Conservation (phyloP, 2,113 vertebrate genomes). For the Nothoprocta pentlandii region DNA sequence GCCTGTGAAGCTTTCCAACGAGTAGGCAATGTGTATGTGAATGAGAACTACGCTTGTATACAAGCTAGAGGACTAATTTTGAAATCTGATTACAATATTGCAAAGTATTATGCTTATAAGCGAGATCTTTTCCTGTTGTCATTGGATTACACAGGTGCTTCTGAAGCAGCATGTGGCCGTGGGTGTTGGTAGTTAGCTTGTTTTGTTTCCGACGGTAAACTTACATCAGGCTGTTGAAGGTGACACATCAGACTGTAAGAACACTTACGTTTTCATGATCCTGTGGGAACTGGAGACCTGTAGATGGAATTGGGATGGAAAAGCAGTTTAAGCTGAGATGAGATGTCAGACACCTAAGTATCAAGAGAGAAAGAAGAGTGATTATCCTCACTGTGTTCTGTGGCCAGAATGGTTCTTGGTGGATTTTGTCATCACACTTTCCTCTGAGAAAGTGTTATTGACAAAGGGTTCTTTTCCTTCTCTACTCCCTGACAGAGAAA, state of each 20-base stretch:
- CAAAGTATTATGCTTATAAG: not conserved
- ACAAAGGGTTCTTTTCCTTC: not conserved
- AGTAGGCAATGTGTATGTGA: not conserved
- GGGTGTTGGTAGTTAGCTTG: not conserved
- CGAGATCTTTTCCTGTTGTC: not conserved
- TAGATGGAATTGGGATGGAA: not conserved
- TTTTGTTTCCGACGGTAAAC: not conserved
- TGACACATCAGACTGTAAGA: not conserved
- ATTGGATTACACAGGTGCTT: not conserved
- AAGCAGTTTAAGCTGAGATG: not conserved
- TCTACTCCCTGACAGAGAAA: accelerated
- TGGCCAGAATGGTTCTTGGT: not conserved
- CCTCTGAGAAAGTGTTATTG: not conserved
- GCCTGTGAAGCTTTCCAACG: not conserved
- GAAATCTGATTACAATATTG: not conserved
- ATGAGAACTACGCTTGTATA: not conserved
- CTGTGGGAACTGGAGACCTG: not conserved
- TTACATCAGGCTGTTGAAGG: not conserved
- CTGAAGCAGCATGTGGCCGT: not conserved
- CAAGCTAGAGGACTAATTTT: not conserved
- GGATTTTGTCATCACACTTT: not conserved
- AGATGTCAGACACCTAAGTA: not conserved
- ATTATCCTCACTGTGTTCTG: not conserved
- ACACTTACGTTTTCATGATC: not conserved
- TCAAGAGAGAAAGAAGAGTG: not conserved